A percentile compares a stretch with the other conserved stretches of the same genome.
phyloP scores from a whole-genome alignment of 2,113 vertebrate species.

The Bothrops jararaca region DNA sequence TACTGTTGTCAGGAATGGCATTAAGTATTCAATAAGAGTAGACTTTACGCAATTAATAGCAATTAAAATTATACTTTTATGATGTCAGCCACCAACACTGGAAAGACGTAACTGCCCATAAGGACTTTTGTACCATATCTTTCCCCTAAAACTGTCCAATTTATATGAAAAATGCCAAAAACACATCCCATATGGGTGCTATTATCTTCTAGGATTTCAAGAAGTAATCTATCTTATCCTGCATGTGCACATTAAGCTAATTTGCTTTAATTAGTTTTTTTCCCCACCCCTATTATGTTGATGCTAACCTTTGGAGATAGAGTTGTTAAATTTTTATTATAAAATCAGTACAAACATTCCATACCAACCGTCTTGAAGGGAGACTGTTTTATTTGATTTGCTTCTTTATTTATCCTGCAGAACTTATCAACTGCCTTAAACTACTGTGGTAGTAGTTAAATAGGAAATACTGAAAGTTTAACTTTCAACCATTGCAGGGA shows the following conservation, averaged over 20 bases:
- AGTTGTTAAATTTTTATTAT: slow-evolving; percentile 66
- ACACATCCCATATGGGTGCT: slow-evolving; percentile 79
- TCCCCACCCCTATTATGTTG: slow-evolving; percentile 70
- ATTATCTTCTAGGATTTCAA: slow-evolving; percentile 80
- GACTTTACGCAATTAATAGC: slow-evolving; percentile 87
- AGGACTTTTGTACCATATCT: slow-evolving; percentile 77
- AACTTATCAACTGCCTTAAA: slow-evolving; percentile 28
- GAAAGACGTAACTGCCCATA: slow-evolving; percentile 84
- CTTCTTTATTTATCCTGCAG: slow-evolving; percentile 9
- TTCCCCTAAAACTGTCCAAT: slow-evolving; percentile 84
- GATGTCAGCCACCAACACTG: slow-evolving; percentile 80
- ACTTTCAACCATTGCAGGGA: slow-evolving; percentile 41
- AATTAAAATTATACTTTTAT: slow-evolving; percentile 88
- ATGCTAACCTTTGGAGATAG: slow-evolving; percentile 61
- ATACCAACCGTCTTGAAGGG: slow-evolving; percentile 3
- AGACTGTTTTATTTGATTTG: slow-evolving; percentile 27
- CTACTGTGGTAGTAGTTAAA: slow-evolving; percentile 54
- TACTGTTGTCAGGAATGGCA: slow-evolving; percentile 74
- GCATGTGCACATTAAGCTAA: slow-evolving; percentile 79
- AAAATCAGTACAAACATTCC: slow-evolving; percentile 38
- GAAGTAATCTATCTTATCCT: slow-evolving; percentile 77
- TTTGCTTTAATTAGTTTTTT: slow-evolving; percentile 84
- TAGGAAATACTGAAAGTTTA: slow-evolving; percentile 39
- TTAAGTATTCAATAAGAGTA: slow-evolving; percentile 85
- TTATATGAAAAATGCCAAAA: slow-evolving; percentile 86